Base-by-base conservation (phyloP, 64 coral and sea anemone genomes). In the Porites australiensis region DNA sequence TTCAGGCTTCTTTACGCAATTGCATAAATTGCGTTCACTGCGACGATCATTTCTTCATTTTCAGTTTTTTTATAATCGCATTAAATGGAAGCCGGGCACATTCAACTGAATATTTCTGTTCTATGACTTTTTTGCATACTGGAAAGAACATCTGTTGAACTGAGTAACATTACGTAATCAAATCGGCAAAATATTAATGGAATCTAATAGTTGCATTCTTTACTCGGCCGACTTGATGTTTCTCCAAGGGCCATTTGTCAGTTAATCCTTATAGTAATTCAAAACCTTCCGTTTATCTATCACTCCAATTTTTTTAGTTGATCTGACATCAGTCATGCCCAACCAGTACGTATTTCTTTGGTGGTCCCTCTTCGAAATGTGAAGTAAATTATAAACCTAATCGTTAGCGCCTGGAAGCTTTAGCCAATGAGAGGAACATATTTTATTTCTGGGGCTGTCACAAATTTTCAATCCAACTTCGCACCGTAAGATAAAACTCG, bases 361-460 rank as follows among this genome's bases (percentile, higher is more conserved):
- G 27, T 12, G 55, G 3, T 62, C 21, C 1, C 2, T 8, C 3
- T 76, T 12, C 0, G 46, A 6, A 47, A 76, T 20, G 44, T 45
- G 73, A 13, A 19, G 16, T 47, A 19, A 76, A 50, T 16, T 21
- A 60, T 21, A 80, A 50, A 43, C 44, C 3, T 13, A 2, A 8
- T 55, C 5, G 16, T 80, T 63, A 71, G 20, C 8, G 68, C 21
- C 13, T n/a, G 16, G 14, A 18, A 16, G 8, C 50, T 50, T 76
- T 18, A 67, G 63, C 81, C 81, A 84, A 69, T 84, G 63, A 20
- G 62, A 83, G n/a, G 18, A 47, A 62, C 49, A 18, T 47, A 45
- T 64, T 50, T 68, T 68, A 64, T 84, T 70, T 84, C 62, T 10
- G 3, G 4, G 18, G 18, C 13, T 19, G 51, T 55, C 18, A 14